A percentile compares a stretch with the other conserved stretches of the same genome.
These are phyloP conservation scores for Bovichtus diacanthus DNA, from an alignment of 2,797 vertebrate genomes.

Conservation along the genomic window DNA sequence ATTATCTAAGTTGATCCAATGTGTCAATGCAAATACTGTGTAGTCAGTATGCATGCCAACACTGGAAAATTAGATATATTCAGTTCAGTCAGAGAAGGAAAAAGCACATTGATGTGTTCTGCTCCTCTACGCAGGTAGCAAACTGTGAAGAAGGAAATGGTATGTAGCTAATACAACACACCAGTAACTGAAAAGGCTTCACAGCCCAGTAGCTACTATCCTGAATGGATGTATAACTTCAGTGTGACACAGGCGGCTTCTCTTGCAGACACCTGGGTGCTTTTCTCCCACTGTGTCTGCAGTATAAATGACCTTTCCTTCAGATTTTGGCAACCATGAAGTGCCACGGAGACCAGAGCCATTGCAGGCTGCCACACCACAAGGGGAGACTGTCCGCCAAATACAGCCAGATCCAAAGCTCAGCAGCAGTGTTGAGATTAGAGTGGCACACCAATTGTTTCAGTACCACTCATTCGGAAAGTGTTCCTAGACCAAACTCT, in stretches of 20 bases:
- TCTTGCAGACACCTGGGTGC: conserved; percentile 63
- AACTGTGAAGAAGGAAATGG: conserved; percentile 34
- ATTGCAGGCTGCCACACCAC: conserved; percentile 63
- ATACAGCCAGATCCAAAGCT: conserved; percentile 66
- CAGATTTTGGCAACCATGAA: conserved; percentile 66
- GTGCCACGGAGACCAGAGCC: conserved; percentile 66
- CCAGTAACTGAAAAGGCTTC: conserved; percentile 52
- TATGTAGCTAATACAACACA: conserved; percentile 40
- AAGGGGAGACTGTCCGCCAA: conserved; percentile 67
- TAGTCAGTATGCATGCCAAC: conserved; percentile 13
- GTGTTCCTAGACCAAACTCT: conserved; percentile 61
- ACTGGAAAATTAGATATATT: conserved; percentile 18
- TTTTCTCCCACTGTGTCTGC: conserved; percentile 54
- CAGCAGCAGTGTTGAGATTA: conserved; percentile 71
- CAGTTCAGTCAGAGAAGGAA: not conserved
- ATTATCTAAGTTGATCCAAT: conserved; percentile 17
- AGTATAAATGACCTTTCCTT: conserved; percentile 76
- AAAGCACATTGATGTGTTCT: conserved; percentile 18
- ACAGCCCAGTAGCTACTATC: conserved; percentile 33
- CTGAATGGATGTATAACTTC: conserved; percentile 44
- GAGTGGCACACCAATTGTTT: conserved; percentile 72
- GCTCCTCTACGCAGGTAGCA: conserved; percentile 34
- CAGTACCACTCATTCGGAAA: conserved; percentile 69
- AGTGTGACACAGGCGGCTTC: conserved; percentile 47
- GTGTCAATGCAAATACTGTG: conserved; percentile 4